phyloP scores from a whole-genome alignment of 1,140 invertebrate genomes.

The Proctacanthus coquilletti region DNA sequence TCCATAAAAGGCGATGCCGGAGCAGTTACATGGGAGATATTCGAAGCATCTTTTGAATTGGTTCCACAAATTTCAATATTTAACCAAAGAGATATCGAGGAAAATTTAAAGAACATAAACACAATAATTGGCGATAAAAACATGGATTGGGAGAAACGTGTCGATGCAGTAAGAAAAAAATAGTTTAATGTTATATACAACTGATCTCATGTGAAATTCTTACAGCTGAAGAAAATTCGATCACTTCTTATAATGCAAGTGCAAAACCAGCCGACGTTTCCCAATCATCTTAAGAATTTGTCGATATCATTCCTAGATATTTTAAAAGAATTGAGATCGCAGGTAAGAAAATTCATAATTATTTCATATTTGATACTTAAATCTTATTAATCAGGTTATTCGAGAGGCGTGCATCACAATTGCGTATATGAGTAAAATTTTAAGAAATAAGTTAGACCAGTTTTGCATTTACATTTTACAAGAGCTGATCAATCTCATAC shows the following conservation, averaged over 20 bases:
- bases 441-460: constrained; percentile 70
- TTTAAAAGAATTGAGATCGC: constrained; percentile 76
- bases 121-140: constrained; percentile 61
- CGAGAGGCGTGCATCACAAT: constrained; percentile 90
- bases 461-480: constrained; percentile 70
- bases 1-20: constrained; percentile 44
- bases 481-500: constrained; percentile 77
- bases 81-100: constrained; percentile 68
- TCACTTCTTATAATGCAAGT: constrained; percentile 67
- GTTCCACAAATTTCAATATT: constrained; percentile 70
- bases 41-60: constrained; percentile 71
- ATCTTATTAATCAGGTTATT: constrained; percentile 63
- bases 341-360: constrained; percentile 7
- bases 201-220: constrained; percentile 5
- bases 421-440: constrained; percentile 71
- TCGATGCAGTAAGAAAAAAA: constrained; percentile 55
- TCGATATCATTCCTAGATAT: constrained; percentile 68
- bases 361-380: too few species aligned
- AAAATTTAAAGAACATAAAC: constrained; percentile 60
- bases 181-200: neutral
- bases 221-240: constrained; percentile 68
- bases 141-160: constrained; percentile 85
- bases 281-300: constrained; percentile 56
- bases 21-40: constrained; percentile 76
- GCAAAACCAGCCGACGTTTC: constrained; percentile 64